Base-by-base conservation (phyloP, 2,797 vertebrate species). In the Meda fulgida region DNA sequence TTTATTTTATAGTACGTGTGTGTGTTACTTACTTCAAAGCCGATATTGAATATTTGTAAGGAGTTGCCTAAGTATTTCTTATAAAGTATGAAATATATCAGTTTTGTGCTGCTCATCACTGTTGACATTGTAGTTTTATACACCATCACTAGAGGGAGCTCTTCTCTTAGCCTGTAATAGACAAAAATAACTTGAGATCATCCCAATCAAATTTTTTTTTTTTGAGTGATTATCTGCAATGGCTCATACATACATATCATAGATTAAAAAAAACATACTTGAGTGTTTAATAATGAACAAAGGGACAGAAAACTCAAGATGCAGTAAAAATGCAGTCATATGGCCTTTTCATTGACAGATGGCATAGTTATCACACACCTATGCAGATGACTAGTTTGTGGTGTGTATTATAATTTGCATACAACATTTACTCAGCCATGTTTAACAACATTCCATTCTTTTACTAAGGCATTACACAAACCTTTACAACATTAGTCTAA, bases 121-220 rank as follows among this genome's bases (percentile, higher is more conserved):
- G 18, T 66, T 66, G 13, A 77, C 60, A 7, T 65, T 75, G 85
- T 76, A 16, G 34, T 84, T 78, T 66, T 40, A 36, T 40, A 81
- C 43, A 76, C 31, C 21, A 63, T 66, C 75, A 85, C 77, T 60
- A 89, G 88, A 81, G n/a, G 81, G 16, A 26, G 78, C 65, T 80
- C 55, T 85, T 73, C 40, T 77, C 19, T 73, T 5, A 80, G 14
- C 18, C 51, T 21, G 53, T 43, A 43, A 29, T 16, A 14, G 13
- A 58, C 7, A 40, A 21, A 19, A 53, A 75, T 13, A 7, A 65
- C 60, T 16, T 31, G 13, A 14, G 8, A 66, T 36, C 31, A 67
- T 21, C 7, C 31, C 4, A 67, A 21, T 36, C 65, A 67, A 1
- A 19, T 36, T 14, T 40, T 10, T 40, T 43, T 43, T 3, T 10